A percentile compares a stretch with the other conserved stretches of the same genome.
Conservation (phyloP, 1,140 invertebrate species). For the Trinorchestia longiramus region DNA sequence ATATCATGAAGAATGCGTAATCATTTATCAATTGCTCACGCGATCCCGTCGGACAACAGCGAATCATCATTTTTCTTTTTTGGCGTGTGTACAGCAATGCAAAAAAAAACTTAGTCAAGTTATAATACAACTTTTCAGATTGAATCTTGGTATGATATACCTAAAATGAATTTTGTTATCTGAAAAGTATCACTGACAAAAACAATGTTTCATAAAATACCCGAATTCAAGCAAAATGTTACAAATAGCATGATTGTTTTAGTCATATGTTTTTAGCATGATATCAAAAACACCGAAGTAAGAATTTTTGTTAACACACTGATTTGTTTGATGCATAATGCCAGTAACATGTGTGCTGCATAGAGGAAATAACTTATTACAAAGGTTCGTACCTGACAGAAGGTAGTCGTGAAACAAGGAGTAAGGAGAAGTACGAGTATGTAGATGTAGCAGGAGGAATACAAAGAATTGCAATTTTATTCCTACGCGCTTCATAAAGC, state of each 20-base stretch:
- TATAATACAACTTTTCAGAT: not conserved
- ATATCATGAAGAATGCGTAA: not conserved
- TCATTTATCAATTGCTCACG: conserved; percentile 51
- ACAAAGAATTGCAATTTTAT: too few relatives aligned
- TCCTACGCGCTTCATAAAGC: too few relatives aligned
- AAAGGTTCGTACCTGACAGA: not conserved
- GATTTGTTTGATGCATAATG: not conserved
- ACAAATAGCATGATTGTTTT: not conserved
- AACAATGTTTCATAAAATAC: not conserved
- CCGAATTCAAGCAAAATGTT: not conserved
- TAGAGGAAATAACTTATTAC: not conserved
- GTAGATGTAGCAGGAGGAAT: too few relatives aligned
- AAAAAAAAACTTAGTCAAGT: not conserved
- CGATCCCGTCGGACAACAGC: not conserved
- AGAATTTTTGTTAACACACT: not conserved
- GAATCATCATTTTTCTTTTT: not conserved
- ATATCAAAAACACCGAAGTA: not conserved
- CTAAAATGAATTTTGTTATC: not conserved
- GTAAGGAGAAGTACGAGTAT: too few relatives aligned
- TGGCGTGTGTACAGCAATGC: not conserved
- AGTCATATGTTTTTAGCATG: not conserved
- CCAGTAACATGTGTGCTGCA: not conserved
- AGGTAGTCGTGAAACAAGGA: not conserved
- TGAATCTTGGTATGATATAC: not conserved
- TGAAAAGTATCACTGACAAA: not conserved